These are phyloP conservation scores for Galaxias olidus DNA, from an alignment of 2,797 vertebrate genomes.

Conservation along the genomic window DNA sequence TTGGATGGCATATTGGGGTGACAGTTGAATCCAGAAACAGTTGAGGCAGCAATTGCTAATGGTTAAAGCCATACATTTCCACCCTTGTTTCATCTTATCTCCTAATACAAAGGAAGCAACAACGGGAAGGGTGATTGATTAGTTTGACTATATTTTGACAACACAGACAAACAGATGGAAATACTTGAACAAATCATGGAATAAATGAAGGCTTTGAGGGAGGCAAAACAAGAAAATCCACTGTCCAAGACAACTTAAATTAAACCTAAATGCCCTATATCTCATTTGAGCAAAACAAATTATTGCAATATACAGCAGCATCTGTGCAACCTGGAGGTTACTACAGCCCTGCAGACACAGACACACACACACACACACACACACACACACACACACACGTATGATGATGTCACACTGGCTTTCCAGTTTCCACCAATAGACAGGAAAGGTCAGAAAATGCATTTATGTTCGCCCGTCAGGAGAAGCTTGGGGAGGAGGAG, in stretches of 20 bases:
- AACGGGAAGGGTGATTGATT: not conserved
- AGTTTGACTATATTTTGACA: not conserved
- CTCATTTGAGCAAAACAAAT: not conserved
- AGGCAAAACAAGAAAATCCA: too few species aligned
- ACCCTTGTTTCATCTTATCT: slow-evolving; percentile 29
- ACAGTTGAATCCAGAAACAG: slow-evolving; percentile 60
- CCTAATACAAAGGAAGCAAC: slow-evolving; percentile 9
- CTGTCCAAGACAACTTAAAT: too few species aligned
- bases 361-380: too few species aligned
- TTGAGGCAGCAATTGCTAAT: slow-evolving; percentile 71
- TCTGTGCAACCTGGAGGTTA: not conserved
- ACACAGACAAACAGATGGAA: too few species aligned
- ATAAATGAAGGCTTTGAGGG: too few species aligned
- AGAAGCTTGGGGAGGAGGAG: too few species aligned
- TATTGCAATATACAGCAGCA: not conserved
- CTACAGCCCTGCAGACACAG: not conserved
- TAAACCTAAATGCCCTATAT: too few species aligned
- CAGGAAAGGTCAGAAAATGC: not conserved
- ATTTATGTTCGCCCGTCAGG: not conserved
- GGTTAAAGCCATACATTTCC: slow-evolving; percentile 51
- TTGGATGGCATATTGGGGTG: slow-evolving; percentile 43
- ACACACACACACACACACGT: not conserved
- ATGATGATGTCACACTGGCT: not conserved
- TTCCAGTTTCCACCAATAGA: not conserved
- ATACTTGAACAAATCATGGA: too few species aligned